Evolutionary conservation across 30 jellyfish, hydroid and myxozoan species (phyloP).

Genomic region (Hydractinia echinata): DNA sequence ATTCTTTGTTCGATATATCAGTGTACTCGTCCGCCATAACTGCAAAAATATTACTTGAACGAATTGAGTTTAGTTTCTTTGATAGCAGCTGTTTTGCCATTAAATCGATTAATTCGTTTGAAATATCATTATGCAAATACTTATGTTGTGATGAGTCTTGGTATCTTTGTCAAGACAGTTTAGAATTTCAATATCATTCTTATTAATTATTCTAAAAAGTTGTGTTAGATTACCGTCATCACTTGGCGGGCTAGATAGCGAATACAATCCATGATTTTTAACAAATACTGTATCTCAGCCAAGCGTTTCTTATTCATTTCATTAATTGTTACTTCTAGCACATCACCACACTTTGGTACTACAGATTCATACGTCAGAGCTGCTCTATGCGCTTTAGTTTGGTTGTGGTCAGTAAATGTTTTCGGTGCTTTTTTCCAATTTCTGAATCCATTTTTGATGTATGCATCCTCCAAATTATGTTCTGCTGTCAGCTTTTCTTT

Average conservation of each 20-base stretch:
- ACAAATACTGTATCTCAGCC: not conserved
- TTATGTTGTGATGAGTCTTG: slow-evolving; percentile 16
- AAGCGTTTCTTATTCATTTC: not conserved
- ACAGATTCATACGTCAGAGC: slow-evolving; percentile 1
- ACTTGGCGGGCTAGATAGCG: slow-evolving; percentile 29
- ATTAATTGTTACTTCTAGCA: not conserved
- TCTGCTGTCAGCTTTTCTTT: slow-evolving; percentile 43
- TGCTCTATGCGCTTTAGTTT: slow-evolving; percentile 30
- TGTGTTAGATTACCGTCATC: too few species aligned
- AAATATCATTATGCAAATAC: too few species aligned
- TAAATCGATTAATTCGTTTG: too few species aligned
- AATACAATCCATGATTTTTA: slow-evolving; percentile 28
- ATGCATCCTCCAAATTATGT: slow-evolving; percentile 35
- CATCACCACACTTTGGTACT: slow-evolving; percentile 36
- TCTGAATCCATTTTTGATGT: slow-evolving; percentile 21
- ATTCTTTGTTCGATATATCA: slow-evolving; percentile 31
- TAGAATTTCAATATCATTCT: too few species aligned
- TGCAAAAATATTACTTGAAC: not conserved
- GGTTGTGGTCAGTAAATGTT: slow-evolving; percentile 13
- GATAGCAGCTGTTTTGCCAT: too few species aligned
- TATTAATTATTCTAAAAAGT: too few species aligned
- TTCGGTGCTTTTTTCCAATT: slow-evolving; percentile 46
- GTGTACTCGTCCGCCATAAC: slow-evolving; percentile 28
- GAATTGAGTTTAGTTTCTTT: not conserved
- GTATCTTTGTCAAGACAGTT: too few species aligned